Evolutionary conservation across 2,113 vertebrate genomes (phyloP), one percentile per base, ranked within the genome.

Genomic region (Gymnorhina tibicen): DNA sequence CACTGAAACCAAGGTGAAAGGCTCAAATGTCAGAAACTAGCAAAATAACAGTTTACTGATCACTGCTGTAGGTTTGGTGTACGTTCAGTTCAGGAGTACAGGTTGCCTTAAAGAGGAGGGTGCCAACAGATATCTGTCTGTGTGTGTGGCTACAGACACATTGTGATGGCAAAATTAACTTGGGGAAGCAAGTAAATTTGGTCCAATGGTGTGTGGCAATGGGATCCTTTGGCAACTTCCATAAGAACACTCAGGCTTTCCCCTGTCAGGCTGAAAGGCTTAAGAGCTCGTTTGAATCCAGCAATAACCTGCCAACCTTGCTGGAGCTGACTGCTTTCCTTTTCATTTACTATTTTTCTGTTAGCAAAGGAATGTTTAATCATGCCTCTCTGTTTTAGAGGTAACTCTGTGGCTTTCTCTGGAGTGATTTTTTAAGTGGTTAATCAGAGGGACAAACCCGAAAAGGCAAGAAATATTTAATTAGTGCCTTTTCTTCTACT

Each of bases 401-500:
- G 62, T 39, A 85, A 83, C 42, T 44, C 27, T 19, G 55, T 55
- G 74, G 2, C n/a, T 92, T 88, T 69, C 50, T 55, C 85, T 88
- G 50, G 42, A 27, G 88, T 64, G 85, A n/a, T 77, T 77, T 85
- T 80, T 53, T 39, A 85, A 92, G 72, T 66, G 70, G 49, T n/a
- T 95, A 92, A 95, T 91, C 89, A 92, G 86, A 92, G 80, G 66
- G 50, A 78, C 52, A 89, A 93, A 92, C 83, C 56, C 81, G 91
- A 95, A 91, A 91, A 81, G 83, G 84, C 91, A 95, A 89, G 86
- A 95, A 84, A 84, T 89, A 84, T 80, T 96, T 91, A 95, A 92
- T 92, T 97, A 93, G 59, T 39, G 56, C n/a, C 50, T 93, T 91
- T 83, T 90, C 63, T 83, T 90, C 79, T 77, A 13, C 80, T 74